Conservation (phyloP, 2,888 invertebrate species). For the Alloplasta piceator region DNA sequence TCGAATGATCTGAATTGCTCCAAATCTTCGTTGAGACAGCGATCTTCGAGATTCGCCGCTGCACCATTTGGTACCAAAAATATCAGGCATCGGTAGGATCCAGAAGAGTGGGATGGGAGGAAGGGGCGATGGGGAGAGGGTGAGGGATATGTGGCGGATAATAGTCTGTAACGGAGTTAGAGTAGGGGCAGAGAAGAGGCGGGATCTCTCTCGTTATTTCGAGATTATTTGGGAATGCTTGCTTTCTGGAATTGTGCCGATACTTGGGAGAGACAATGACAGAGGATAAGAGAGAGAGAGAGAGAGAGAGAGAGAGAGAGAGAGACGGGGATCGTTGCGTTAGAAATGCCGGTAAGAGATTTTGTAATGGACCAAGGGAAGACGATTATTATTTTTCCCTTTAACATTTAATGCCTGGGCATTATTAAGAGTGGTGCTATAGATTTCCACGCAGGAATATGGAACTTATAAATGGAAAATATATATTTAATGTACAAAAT, state of each 20-base stretch:
- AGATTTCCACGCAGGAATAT: too few species aligned
- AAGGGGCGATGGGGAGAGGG: slow-evolving; percentile 18
- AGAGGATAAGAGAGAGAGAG: slow-evolving; percentile 11
- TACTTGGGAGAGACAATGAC: slow-evolving; percentile 48
- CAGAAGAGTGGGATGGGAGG: slow-evolving; percentile 10
- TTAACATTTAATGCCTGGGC: too few species aligned
- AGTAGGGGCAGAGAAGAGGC: slow-evolving; percentile 54
- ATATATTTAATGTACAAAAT: too few species aligned
- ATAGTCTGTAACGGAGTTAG: slow-evolving; percentile 46
- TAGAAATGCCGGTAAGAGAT: too few species aligned
- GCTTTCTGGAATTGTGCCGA: slow-evolving; percentile 78
- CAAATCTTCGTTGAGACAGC: slow-evolving; percentile 40
- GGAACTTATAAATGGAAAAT: too few species aligned
- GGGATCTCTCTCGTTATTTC: slow-evolving; percentile 77
- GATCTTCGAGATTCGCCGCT: slow-evolving; percentile 62
- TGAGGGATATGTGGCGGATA: slow-evolving; percentile 62
- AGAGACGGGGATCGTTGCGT: background rate
- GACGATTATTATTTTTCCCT: too few species aligned
- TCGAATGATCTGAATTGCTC: slow-evolving; percentile 26
- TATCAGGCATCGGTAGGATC: slow-evolving; percentile 71
- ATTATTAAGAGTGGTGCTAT: too few species aligned
- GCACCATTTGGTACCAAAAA: slow-evolving; percentile 75
- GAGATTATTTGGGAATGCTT: slow-evolving; percentile 79
- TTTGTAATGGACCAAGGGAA: too few species aligned
- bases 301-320: background rate